Base-by-base conservation (phyloP, 1,140 invertebrate species). In the Thaumetopoea pityocampa region DNA sequence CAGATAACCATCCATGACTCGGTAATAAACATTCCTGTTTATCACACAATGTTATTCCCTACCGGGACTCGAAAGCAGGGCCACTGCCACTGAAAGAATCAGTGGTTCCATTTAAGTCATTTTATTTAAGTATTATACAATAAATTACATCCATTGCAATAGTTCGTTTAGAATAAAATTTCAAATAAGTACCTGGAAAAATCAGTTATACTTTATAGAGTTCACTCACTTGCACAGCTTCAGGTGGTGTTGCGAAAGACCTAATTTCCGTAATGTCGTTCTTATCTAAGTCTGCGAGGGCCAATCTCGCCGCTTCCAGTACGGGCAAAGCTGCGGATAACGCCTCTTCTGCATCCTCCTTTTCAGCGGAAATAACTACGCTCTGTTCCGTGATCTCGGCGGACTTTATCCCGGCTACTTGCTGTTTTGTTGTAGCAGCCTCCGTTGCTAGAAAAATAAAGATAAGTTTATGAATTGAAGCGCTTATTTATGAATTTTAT, bases 241-340 rank as follows among this genome's bases (percentile, higher is more conserved):
- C 92, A 0, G 95, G 94, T 0, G 95, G 95, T n/a, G 94, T 96
- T 16, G 93, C 92, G 69, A 97, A 96, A 0, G 93, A 95, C 43
- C 94, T 87, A 54, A 97, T 96, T 88, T 97, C 95, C 16, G 94
- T 95, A 44, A 98, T 96, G 65, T 97, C 95, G 1, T 90, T 87
- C 79, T 96, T 97, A 23, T 96, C 92, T 4, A 98, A 80, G 47
- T 95, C 91, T 4, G 89, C 87, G 0, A 98, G 85, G 0, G 95
- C 94, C 1, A 90, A 48, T 65, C 91, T 87, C 1, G 95, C 94
- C n/a, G 89, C 89, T 55, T 95, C 92, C 0, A 97, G 71, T 0
- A 90, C 93, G 0, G 95, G 95, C 62, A 97, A 70, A 1, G 94
- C 95, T 27, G 91, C 91, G 1, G 89, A 89, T 17, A 97, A 76